Evolutionary conservation across 2,113 vertebrate species (phyloP), one percentile per base, ranked within the genome.

Genomic region (Apaloderma vittatum): DNA sequence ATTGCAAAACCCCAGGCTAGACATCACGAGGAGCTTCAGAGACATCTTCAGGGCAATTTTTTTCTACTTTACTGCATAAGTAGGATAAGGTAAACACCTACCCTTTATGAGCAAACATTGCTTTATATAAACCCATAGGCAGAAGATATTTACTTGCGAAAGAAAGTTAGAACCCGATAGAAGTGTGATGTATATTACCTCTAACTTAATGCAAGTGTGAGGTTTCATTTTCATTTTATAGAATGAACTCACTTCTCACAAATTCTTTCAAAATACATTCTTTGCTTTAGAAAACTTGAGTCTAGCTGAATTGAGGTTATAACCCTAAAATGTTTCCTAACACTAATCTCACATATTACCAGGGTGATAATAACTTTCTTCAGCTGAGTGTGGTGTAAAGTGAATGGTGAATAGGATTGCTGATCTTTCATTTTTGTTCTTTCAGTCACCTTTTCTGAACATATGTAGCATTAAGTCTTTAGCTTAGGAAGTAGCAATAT

Each of bases 1-100:
- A 97, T 98, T 98, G 97, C 92, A 95, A 96, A 97, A 96, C 97
- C 96, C 93, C 87, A 86, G 97, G 97, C 96, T 97, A 98, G 90
- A 93, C 94, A 97, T 96, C 94, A 94, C 27, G 54, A 95, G 89
- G 94, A 97, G 77, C 77, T 94, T 97, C 89, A 76, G 95, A 97
- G 93, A 90, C 90, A 86, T 96, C 97, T 97, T 97, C 95, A 88
- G 97, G 97, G 97, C 87, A 96, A 46, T 93, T 94, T 94, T 97
- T 97, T 97, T 96, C 94, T 97, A 97, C 94, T 96, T 97, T 87
- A 66, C 83, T 97, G 97, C 95, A 78, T 97, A 97, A 97, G 93
- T 97, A 96, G 96, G 97, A 95, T 98, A 97, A 97, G 92, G 96
- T 97, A 97, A 98, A 97, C 92, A 96, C 87, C 91, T 92, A 95